phyloP scores from a whole-genome alignment of 92 coral and sea anemone species.

The Virgularia gustaviana region DNA sequence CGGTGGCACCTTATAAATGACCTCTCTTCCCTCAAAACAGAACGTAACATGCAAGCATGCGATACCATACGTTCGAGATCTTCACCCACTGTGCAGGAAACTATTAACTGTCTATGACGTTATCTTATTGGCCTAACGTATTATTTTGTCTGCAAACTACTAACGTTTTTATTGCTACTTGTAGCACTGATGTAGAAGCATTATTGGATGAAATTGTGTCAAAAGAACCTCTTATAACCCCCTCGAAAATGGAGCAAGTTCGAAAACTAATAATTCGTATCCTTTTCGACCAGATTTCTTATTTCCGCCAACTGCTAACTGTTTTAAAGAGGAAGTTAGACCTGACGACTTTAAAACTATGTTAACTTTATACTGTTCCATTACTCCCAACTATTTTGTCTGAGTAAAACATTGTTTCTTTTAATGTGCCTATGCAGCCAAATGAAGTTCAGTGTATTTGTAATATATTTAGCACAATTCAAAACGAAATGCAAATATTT shows the following conservation, averaged over 20 bases:
- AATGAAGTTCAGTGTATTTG: too few species aligned
- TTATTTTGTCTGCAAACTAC: background rate
- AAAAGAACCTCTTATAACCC: slow-evolving; percentile 90
- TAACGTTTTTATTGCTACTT: slow-evolving; percentile 3
- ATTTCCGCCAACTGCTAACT: too few species aligned
- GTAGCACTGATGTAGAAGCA: slow-evolving; percentile 84
- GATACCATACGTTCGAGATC: background rate
- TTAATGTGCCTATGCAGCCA: too few species aligned
- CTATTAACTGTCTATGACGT: background rate
- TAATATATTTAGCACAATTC: too few species aligned
- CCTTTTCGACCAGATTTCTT: slow-evolving; percentile 52
- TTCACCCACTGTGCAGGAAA: background rate
- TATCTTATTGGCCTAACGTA: too few species aligned
- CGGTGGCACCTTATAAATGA: too few species aligned
- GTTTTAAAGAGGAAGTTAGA: background rate
- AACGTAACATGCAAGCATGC: background rate
- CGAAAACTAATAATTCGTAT: slow-evolving; percentile 86
- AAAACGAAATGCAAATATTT: too few species aligned
- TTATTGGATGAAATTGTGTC: slow-evolving; percentile 88
- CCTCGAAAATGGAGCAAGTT: slow-evolving; percentile 95
- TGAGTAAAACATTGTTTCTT: too few species aligned
- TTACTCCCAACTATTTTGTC: background rate
- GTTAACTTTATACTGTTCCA: background rate
- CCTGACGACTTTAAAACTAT: background rate
- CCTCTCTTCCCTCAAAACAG: too few species aligned